Evolutionary conservation across 2,888 invertebrate species (phyloP).

Genomic region (Steinernema hermaphroditum): DNA sequence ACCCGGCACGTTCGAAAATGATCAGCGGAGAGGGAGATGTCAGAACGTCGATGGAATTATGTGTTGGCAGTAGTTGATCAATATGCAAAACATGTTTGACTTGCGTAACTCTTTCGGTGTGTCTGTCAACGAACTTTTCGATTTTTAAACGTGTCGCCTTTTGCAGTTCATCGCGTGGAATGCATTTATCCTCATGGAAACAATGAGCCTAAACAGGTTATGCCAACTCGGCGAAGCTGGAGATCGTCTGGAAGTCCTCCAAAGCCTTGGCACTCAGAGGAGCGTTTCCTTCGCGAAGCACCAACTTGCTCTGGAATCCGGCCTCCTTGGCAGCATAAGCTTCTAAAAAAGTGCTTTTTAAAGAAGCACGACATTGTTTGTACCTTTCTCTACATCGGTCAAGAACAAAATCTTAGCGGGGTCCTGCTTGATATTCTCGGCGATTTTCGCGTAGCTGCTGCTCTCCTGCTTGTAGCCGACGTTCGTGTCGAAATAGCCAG

Average conservation of each 20-base stretch:
- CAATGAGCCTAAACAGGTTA: background rate
- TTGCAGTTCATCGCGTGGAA: too few relatives aligned
- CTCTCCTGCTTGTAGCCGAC: slow-evolving; percentile 80
- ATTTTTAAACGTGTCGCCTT: too few relatives aligned
- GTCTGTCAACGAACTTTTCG: too few relatives aligned
- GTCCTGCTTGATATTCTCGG: slow-evolving; percentile 73
- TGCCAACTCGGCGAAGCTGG: background rate
- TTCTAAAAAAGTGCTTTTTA: slow-evolving; percentile 72
- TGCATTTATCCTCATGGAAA: too few relatives aligned
- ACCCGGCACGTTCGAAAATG: too few relatives aligned
- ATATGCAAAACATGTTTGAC: too few relatives aligned
- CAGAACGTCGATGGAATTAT: too few relatives aligned
- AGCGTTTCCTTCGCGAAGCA: slow-evolving; percentile 80
- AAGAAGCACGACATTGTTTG: background rate
- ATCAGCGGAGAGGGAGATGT: too few relatives aligned
- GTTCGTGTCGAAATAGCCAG: slow-evolving; percentile 83
- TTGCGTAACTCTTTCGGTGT: too few relatives aligned
- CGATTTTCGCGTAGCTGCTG: slow-evolving; percentile 80
- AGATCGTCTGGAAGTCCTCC: background rate
- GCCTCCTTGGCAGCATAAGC: slow-evolving; percentile 80
- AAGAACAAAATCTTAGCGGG: slow-evolving; percentile 80
- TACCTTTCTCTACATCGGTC: slow-evolving; percentile 82
- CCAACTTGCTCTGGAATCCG: slow-evolving; percentile 75
- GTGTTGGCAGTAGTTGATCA: too few relatives aligned
- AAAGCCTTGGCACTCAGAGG: slow-evolving; percentile 73